These are phyloP conservation scores for Mirounga angustirostris DNA, from an alignment of 2,113 vertebrate species.

Conservation along the genomic window DNA sequence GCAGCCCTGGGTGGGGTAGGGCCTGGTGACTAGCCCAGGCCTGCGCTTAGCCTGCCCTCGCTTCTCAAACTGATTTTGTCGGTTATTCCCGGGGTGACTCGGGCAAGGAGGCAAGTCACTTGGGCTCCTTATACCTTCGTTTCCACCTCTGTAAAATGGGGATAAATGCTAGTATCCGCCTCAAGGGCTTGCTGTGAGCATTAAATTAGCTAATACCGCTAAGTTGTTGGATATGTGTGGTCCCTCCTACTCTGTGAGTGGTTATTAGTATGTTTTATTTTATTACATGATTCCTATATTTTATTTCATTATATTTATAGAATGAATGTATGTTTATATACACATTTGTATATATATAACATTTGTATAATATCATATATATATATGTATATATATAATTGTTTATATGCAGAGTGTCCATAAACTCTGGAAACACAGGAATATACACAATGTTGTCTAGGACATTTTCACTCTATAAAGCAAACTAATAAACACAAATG, in stretches of 20 bases:
- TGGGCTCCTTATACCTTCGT: neutral
- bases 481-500: neutral
- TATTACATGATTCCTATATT: neutral
- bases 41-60: neutral
- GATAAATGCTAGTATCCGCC: neutral
- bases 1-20: neutral
- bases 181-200: neutral
- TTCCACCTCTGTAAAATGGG: neutral
- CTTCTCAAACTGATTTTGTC: neutral
- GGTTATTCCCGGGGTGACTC: neutral
- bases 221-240: neutral
- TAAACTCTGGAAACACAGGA: neutral
- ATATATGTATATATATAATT: neutral
- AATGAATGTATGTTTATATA: neutral
- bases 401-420: neutral
- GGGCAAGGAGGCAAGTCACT: neutral
- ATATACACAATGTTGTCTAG: neutral
- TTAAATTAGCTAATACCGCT: neutral
- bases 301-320: neutral
- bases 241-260: neutral
- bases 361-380: neutral
- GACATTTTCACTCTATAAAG: neutral
- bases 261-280: neutral
- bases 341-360: neutral
- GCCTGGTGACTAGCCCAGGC: fast-evolving